Conservation (phyloP, 2,113 vertebrate genomes). For the Acinonyx jubatus region DNA sequence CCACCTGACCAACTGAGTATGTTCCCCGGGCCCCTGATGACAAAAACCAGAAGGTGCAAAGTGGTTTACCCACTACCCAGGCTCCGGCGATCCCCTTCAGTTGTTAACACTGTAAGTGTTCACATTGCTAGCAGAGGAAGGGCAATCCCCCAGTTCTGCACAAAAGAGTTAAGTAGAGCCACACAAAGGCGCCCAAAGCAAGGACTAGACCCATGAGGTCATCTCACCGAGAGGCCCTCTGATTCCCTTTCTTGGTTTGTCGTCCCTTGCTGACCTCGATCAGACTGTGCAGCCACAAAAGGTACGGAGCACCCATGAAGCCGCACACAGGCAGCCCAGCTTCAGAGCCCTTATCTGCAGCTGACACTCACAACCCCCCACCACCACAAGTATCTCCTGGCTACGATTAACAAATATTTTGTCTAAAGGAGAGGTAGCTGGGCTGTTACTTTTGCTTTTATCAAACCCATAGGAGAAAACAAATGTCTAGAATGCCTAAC, state of each 20-base stretch:
- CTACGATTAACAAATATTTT: background rate
- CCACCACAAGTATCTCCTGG: background rate
- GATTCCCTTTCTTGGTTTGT: background rate
- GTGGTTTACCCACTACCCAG: background rate
- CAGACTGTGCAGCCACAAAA: background rate
- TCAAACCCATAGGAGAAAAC: background rate
- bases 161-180: background rate
- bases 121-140: background rate
- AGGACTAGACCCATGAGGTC: background rate
- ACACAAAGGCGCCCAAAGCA: background rate
- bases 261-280: background rate
- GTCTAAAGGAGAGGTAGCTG: background rate
- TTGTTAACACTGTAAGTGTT: background rate
- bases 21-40: background rate
- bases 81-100: background rate
- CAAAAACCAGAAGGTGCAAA: background rate
- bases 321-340: too few species aligned
- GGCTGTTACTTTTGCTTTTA: background rate
- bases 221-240: background rate
- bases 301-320: background rate
- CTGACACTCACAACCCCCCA: background rate
- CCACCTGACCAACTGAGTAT: background rate
- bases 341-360: background rate
- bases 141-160: background rate
- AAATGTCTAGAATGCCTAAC: background rate